Base-by-base conservation (phyloP, 2,797 vertebrate genomes). In the Ciconia nigra region DNA sequence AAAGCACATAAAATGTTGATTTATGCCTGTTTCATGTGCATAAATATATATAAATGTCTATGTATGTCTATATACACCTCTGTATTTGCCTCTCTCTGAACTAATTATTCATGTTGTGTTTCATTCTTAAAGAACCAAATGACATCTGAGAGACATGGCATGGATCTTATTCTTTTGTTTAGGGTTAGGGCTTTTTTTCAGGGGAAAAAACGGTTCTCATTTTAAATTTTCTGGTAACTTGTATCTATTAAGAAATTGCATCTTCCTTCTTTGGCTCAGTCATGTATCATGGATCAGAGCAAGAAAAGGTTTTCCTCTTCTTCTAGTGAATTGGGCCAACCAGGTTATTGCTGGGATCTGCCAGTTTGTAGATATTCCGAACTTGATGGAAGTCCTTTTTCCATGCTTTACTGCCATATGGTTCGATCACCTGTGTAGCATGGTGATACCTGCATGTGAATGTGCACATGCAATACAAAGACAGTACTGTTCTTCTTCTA, bases 161-260 rank as follows among this genome's bases (percentile, higher is more conserved):
- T 28, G 1, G 7, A 24, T 70, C 3, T 44, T 77, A 76, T 33
- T 26, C 8, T 63, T 69, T 81, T 49, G 6, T 54, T 83, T 65
- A 47, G 12, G 13, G 3, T 21, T 52, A 39, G 3, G 2, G 2
- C 0, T 1, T 47, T 47, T 37, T 74, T 41, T 5, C 11, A 20
- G 44, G 15, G 18, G 18, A 52, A 54, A 31, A 65, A 52, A 31
- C 7, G 0, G 1, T 78, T 81, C 8, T 71, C 1, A 1, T 96
- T 80, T 84, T n/a, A 74, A 9, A 22, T 63, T 70, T 85, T 87
- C 37, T 83, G 14, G 6, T 41, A 69, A 54, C 4, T 47, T 41
- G 1, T 25, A n/a, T 41, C 17, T 81, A 13, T 41, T 18, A 55
- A n/a, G 19, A 84, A 87, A 63, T 25, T 61, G 1, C 2, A 17